These are phyloP conservation scores for Drosophila vallismaia DNA, from an alignment of 2,888 invertebrate species.

Conservation along the genomic window DNA sequence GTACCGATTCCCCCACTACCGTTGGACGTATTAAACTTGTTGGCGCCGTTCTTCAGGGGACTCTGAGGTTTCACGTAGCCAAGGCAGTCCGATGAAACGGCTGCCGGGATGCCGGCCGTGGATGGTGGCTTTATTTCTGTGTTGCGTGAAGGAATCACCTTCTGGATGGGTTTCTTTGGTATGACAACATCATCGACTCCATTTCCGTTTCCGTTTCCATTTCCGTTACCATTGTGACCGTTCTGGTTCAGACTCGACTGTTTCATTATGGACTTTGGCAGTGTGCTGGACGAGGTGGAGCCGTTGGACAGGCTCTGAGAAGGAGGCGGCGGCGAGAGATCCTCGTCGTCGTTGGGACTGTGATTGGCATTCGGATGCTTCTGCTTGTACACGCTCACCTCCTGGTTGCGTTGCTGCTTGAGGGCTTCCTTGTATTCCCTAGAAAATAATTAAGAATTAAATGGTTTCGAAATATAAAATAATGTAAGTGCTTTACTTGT, in stretches of 20 bases:
- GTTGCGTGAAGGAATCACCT: slow-evolving; percentile 91
- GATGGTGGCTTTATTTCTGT: slow-evolving; percentile 78
- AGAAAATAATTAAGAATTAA: slow-evolving; percentile 40
- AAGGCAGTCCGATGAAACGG: slow-evolving; percentile 52
- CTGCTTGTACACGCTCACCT: slow-evolving; percentile 88
- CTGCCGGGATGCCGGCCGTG: slow-evolving; percentile 31
- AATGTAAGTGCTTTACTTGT: slow-evolving; percentile 68
- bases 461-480: neutral
- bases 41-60: slow-evolving; percentile 81
- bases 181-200: slow-evolving; percentile 78
- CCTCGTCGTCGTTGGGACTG: slow-evolving; percentile 74
- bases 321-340: slow-evolving; percentile 51
- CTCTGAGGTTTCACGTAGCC: slow-evolving; percentile 85
- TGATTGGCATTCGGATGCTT: slow-evolving; percentile 72
- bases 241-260: slow-evolving; percentile 65
- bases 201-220: slow-evolving; percentile 56
- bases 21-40: slow-evolving; percentile 67
- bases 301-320: slow-evolving; percentile 46
- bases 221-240: slow-evolving; percentile 52
- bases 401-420: slow-evolving; percentile 92
- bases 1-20: slow-evolving; percentile 34
- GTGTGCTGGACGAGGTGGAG: slow-evolving; percentile 36
- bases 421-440: slow-evolving; percentile 95
- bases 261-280: slow-evolving; percentile 82
- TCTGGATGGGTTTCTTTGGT: slow-evolving; percentile 89